These are phyloP conservation scores for Laterallus jamaicensis DNA, from an alignment of 2,113 vertebrate genomes.

Conservation along the genomic window DNA sequence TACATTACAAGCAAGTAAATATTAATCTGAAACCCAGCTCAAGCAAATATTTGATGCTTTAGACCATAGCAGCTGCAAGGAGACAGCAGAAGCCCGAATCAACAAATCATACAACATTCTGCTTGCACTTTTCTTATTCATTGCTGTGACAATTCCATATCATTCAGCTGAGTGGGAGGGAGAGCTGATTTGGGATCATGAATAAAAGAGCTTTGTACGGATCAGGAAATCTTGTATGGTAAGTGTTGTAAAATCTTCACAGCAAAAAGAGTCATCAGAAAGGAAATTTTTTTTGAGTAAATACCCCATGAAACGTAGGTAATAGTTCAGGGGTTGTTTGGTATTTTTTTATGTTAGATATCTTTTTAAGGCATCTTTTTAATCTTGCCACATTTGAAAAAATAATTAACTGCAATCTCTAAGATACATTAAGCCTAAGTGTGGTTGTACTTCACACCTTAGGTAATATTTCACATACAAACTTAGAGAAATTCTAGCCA, in stretches of 20 bases:
- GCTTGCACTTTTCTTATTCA: neutral
- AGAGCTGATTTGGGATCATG: neutral
- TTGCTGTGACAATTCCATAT: neutral
- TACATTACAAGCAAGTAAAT: neutral
- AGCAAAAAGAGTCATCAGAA: neutral
- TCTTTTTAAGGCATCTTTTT: neutral
- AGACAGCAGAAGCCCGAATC: neutral
- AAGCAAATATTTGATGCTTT: neutral
- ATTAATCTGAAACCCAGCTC: neutral
- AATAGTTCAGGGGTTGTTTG: neutral
- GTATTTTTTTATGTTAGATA: neutral
- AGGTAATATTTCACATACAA: neutral
- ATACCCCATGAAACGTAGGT: neutral
- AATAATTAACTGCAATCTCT: neutral
- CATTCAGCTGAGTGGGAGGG: neutral
- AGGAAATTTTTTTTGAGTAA: neutral
- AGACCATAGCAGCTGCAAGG: constrained; percentile 12
- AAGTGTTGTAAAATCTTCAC: neutral
- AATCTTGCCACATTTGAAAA: neutral
- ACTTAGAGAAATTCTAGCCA: neutral
- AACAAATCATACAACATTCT: neutral
- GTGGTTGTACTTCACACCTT: neutral
- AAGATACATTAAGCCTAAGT: neutral
- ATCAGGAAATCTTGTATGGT: neutral
- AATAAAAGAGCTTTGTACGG: constrained; percentile 16